Evolutionary conservation across 2,797 vertebrate genomes (phyloP).

Genomic region (Acipenser oxyrinchus): DNA sequence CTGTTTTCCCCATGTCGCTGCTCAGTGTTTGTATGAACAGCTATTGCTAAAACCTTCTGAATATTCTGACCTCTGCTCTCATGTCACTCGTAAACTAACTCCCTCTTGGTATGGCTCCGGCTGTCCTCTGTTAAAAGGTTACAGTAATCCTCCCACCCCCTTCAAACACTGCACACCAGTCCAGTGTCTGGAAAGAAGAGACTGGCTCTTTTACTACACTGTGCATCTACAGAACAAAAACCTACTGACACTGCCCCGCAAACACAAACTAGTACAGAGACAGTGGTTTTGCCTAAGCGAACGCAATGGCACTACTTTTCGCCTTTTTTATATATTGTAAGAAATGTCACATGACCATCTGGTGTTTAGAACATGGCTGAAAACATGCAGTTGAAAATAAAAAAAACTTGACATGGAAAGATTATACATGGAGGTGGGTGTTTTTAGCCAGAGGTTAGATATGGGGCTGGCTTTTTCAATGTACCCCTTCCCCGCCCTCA

Average conservation of each 20-base stretch:
- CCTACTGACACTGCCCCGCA: background rate
- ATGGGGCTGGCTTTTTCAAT: background rate
- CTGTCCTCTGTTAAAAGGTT: background rate
- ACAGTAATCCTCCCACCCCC: background rate
- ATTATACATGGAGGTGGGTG: background rate
- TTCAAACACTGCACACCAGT: background rate
- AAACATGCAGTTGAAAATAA: background rate
- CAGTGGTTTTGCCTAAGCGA: background rate
- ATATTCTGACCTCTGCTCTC: background rate
- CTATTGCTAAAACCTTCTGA: background rate
- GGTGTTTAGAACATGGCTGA: background rate
- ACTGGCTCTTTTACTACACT: no score
- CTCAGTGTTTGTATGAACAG: background rate
- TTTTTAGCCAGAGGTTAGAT: background rate
- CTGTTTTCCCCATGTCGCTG: no score
- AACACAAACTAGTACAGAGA: background rate
- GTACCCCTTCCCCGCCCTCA: background rate
- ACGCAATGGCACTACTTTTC: background rate
- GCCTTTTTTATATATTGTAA: background rate
- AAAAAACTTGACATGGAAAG: background rate
- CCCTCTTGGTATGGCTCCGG: background rate
- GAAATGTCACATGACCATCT: background rate
- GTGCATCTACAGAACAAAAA: background rate
- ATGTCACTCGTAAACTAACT: background rate
- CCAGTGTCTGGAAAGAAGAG: background rate